phyloP scores from a whole-genome alignment of 1,140 invertebrate genomes.

The Magallana angulata region DNA sequence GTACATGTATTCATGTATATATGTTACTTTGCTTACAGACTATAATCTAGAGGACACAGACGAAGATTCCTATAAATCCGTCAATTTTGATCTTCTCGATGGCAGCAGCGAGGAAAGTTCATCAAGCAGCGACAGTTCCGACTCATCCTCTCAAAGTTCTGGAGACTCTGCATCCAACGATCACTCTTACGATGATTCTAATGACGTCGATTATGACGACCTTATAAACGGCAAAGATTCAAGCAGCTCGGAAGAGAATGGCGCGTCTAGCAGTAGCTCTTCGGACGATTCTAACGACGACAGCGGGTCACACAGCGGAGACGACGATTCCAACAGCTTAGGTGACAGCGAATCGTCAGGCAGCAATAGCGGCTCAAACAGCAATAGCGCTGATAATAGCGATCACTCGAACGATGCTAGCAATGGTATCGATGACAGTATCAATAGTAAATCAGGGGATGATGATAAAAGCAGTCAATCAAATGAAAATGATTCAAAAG shows the following conservation, averaged over 20 bases:
- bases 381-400: neutral
- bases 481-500: neutral
- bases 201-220: neutral
- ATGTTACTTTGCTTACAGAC: neutral
- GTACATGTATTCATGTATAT: no score
- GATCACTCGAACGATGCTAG: neutral
- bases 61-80: constrained; percentile 5
- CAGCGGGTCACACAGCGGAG: neutral
- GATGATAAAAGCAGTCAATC: neutral
- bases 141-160: neutral
- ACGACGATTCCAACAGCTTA: neutral
- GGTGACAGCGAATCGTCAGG: neutral
- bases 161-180: neutral
- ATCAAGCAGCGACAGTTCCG: neutral
- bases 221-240: neutral
- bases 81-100: constrained; percentile 3
- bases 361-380: neutral
- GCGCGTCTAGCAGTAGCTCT: no score
- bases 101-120: neutral
- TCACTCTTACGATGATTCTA: neutral
- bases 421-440: neutral
- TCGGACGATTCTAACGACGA: neutral
- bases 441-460: neutral
- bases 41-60: constrained; percentile 6
- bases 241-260: neutral